Conservation (phyloP, 2,113 vertebrate species). For the Callopanchax toddi region DNA sequence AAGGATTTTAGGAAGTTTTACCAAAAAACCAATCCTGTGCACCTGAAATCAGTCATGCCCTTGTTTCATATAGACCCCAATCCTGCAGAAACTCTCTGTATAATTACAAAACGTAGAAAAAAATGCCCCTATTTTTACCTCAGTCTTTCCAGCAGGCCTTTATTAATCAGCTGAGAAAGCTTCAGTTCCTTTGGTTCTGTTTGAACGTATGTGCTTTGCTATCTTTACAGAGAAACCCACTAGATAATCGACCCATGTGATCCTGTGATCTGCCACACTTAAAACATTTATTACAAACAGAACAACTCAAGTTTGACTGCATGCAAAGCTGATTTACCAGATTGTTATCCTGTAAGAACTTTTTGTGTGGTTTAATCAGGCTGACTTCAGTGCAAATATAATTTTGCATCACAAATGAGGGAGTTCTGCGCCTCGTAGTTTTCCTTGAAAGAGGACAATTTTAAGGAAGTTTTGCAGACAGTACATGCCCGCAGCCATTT, state of each 20-base stretch:
- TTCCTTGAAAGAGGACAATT: too few species aligned
- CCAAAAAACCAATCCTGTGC: neutral
- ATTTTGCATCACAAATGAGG: too few species aligned
- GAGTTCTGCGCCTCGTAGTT: too few species aligned
- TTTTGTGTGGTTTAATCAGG: neutral
- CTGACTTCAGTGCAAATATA: neutral
- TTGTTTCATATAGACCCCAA: constrained; percentile 67
- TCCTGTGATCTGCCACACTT: constrained; percentile 15
- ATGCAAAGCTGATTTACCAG: constrained; percentile 3
- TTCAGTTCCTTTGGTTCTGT: constrained; percentile 23
- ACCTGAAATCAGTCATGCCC: constrained; percentile 18
- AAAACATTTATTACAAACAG: constrained; percentile 8
- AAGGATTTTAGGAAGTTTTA: too few species aligned
- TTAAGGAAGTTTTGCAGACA: too few species aligned
- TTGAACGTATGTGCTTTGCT: constrained; percentile 17
- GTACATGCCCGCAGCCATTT: neutral
- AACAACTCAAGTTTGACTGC: constrained; percentile 9
- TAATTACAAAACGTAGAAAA: constrained; percentile 72
- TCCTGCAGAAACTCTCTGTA: constrained; percentile 53
- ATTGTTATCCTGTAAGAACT: neutral
- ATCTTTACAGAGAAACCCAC: constrained; percentile 25
- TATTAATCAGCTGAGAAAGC: constrained; percentile 35
- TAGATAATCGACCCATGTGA: constrained; percentile 3
- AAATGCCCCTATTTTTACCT: constrained; percentile 56
- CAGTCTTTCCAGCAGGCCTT: constrained; percentile 37